Evolutionary conservation across 2,888 invertebrate genomes (phyloP).

Genomic region (Acleris cristana): DNA sequence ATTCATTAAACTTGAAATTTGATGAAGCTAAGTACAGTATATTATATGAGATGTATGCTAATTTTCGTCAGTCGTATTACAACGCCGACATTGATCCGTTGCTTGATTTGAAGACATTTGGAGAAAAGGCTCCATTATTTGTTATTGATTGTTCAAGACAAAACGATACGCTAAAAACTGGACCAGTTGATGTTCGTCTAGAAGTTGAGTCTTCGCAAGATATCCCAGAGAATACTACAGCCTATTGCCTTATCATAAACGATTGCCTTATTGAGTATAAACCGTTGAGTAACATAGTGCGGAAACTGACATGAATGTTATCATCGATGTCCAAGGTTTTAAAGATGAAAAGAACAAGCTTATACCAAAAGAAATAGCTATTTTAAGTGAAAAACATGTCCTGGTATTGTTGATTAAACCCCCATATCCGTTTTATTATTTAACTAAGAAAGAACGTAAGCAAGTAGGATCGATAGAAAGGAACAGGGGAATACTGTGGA

Average conservation of each 20-base stretch:
- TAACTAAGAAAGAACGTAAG: conserved; percentile 36
- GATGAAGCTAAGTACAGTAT: conserved; percentile 41
- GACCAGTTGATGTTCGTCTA: too few species aligned
- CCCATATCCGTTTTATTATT: conserved; percentile 39
- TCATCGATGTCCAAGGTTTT: conserved; percentile 16
- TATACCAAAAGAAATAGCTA: conserved; percentile 42
- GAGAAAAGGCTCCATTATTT: conserved; percentile 27
- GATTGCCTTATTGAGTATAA: conserved; percentile 39
- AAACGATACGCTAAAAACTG: conserved; percentile 43
- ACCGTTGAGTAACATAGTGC: conserved; percentile 35
- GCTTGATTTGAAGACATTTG: conserved; percentile 40
- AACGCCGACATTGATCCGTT: conserved; percentile 40
- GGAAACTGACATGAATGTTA: conserved; percentile 40
- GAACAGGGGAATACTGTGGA: too few species aligned
- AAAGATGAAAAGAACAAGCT: conserved; percentile 33
- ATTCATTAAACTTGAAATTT: conserved; percentile 43
- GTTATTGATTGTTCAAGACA: conserved; percentile 26
- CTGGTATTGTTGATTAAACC: conserved; percentile 18
- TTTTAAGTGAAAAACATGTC: conserved; percentile 31
- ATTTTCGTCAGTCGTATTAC: conserved; percentile 48
- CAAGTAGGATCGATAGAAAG: conserved; percentile 14
- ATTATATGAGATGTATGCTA: conserved; percentile 45
- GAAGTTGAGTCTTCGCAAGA: conserved; percentile 43
- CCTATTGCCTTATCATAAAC: conserved; percentile 46
- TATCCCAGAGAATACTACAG: conserved; percentile 43